Evolutionary conservation across 2,797 vertebrate species (phyloP).

Genomic region (Coreius guichenoti): DNA sequence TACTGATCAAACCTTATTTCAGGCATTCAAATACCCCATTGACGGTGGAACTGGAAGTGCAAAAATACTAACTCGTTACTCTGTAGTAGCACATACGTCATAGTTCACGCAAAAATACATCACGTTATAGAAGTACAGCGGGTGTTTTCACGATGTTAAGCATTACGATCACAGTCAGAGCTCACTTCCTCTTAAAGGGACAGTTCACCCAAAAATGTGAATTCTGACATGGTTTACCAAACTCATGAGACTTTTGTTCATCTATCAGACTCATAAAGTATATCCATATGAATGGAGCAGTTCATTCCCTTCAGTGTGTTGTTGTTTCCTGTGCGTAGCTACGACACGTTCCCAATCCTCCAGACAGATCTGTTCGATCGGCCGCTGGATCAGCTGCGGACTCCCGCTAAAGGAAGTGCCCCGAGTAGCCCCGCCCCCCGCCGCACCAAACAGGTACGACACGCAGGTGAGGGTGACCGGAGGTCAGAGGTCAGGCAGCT

Average conservation of each 20-base stretch:
- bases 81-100: neutral
- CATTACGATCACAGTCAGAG: too few relatives aligned
- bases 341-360: constrained; percentile 87
- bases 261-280: too few relatives aligned
- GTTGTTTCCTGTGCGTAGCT: constrained; percentile 73
- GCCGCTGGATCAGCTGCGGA: constrained; percentile 83
- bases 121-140: neutral
- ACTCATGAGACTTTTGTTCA: too few relatives aligned
- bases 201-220: too few relatives aligned
- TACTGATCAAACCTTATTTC: too few relatives aligned
- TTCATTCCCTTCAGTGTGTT: neutral
- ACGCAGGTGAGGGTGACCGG: neutral
- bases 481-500: neutral
- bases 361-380: constrained; percentile 85
- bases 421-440: constrained; percentile 92
- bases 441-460: constrained; percentile 90
- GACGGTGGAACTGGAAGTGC: neutral
- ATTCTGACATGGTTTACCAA: too few relatives aligned
- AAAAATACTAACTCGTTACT: neutral
- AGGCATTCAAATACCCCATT: too few relatives aligned
- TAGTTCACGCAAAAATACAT: too few relatives aligned
- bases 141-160: neutral
- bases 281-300: too few relatives aligned
- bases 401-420: constrained; percentile 84
- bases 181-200: too few relatives aligned